Conservation (phyloP, 2,888 invertebrate genomes). For the Ectobius pallidus region DNA sequence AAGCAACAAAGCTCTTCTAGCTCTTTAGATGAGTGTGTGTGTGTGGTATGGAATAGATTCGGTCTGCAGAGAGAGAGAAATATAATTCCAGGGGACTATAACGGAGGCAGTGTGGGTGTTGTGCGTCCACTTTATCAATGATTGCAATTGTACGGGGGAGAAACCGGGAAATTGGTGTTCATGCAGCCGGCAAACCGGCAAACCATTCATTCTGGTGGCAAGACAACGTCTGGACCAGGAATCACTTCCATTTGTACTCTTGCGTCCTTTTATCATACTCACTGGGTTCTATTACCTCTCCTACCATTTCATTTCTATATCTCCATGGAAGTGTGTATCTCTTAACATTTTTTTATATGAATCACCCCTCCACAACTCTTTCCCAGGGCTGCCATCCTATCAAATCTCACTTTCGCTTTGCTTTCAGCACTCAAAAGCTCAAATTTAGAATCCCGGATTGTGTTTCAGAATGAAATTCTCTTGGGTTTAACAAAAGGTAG, state of each 20-base stretch:
- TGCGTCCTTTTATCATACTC: conserved; percentile 7
- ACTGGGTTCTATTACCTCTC: background rate
- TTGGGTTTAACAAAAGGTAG: background rate
- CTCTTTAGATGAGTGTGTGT: conserved; percentile 9
- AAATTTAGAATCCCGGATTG: background rate
- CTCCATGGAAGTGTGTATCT: too few species aligned
- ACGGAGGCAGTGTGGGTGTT: background rate
- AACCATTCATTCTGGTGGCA: background rate
- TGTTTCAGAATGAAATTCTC: background rate
- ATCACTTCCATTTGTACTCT: conserved; percentile 24
- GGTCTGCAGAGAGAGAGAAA: conserved; percentile 23
- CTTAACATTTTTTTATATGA: too few species aligned
- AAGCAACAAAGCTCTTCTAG: conserved; percentile 5
- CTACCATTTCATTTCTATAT: too few species aligned
- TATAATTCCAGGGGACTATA: conserved; percentile 26
- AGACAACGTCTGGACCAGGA: conserved; percentile 25
- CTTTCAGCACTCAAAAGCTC: background rate
- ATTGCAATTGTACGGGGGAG: conserved; percentile 13
- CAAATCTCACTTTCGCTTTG: background rate
- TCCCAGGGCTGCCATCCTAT: too few species aligned
- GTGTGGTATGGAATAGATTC: conserved; percentile 24
- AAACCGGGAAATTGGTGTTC: conserved; percentile 18
- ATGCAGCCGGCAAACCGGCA: conserved; percentile 20
- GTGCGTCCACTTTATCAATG: conserved; percentile 25
- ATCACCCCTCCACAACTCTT: too few species aligned